Base-by-base conservation (phyloP, 2,113 vertebrate species). In the Vanacampus margaritifer region DNA sequence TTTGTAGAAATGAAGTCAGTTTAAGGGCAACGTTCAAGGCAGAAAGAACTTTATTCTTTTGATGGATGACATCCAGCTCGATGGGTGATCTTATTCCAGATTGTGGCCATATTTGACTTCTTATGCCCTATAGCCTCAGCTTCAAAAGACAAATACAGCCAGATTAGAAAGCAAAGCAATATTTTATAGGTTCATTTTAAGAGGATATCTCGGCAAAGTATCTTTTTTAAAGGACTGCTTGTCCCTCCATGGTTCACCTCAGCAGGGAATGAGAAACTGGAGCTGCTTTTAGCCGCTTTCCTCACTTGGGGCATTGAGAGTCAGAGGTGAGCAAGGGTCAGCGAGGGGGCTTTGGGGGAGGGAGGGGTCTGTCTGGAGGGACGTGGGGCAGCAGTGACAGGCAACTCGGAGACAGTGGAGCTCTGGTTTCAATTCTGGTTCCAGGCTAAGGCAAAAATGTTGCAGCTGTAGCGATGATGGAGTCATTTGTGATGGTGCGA, bases 371-470 rank as follows among this genome's bases (percentile, higher is more conserved):
- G 82, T 67, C 80, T 68, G 72, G 13, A 48, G 68, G 74, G 74
- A 84, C 74, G 72, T 78, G 79, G 84, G 76, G 71, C 62, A 48
- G 73, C 70, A 64, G 26, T 41, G 68, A 75, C 56, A 56, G 69
- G 63, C 59, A 67, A 73, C 76, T 77, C 61, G 64, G 86, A 89
- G 81, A 89, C 89, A 88, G 69, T 78, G 71, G 56, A 69, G 84
- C 59, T 89, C 76, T 83, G 72, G 78, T 90, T 88, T 87, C 88
- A 77, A 73, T 59, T 86, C 77, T 61, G 72, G 81, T 87, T 85
- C 70, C 79, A 62, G 37, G 54, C 68, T 75, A 58, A 82, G 17
- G 6, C 3, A 57, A 57, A 57, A 73, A 74, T 69, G 76, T 71
- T 80, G 69, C 82, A 83, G 82, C 85, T 84, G 81, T 54, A 5